A percentile compares a stretch with the other conserved stretches of the same genome.
phyloP scores from a whole-genome alignment of 1,140 invertebrate genomes.

The Drosophila bocki region DNA sequence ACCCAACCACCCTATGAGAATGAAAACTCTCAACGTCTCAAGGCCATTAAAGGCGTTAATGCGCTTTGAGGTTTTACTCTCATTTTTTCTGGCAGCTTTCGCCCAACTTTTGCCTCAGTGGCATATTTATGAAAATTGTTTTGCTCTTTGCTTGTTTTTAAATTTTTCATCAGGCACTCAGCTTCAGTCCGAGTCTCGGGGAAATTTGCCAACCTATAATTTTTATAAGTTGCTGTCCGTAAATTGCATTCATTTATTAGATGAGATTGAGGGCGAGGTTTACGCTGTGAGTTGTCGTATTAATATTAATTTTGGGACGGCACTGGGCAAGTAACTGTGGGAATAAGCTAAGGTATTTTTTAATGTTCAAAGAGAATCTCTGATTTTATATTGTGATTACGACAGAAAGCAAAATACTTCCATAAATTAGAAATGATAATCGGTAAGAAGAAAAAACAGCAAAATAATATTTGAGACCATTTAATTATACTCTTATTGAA shows the following conservation, averaged over 20 bases:
- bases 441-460: too few relatives aligned
- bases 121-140: conserved; percentile 78
- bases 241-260: conserved; percentile 67
- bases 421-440: neutral
- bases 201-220: conserved; percentile 45
- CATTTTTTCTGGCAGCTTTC: conserved; percentile 25
- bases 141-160: conserved; percentile 59
- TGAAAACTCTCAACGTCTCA: conserved; percentile 47
- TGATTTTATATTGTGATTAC: conserved; percentile 1
- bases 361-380: conserved; percentile 8
- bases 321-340: conserved; percentile 1
- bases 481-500: neutral
- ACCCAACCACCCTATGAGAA: conserved; percentile 9
- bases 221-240: conserved; percentile 40
- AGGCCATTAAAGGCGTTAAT: conserved; percentile 64
- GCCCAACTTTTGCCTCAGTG: conserved; percentile 44
- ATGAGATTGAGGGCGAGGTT: conserved; percentile 29
- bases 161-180: conserved; percentile 74
- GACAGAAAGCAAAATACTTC: neutral
- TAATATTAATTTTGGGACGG: conserved; percentile 34
- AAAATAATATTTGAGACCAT: neutral
- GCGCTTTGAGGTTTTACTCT: conserved; percentile 48
- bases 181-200: conserved; percentile 19
- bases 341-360: neutral
- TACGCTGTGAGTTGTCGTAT: conserved; percentile 34